Conservation (phyloP, 2,797 vertebrate genomes). For the Liasis olivaceus region DNA sequence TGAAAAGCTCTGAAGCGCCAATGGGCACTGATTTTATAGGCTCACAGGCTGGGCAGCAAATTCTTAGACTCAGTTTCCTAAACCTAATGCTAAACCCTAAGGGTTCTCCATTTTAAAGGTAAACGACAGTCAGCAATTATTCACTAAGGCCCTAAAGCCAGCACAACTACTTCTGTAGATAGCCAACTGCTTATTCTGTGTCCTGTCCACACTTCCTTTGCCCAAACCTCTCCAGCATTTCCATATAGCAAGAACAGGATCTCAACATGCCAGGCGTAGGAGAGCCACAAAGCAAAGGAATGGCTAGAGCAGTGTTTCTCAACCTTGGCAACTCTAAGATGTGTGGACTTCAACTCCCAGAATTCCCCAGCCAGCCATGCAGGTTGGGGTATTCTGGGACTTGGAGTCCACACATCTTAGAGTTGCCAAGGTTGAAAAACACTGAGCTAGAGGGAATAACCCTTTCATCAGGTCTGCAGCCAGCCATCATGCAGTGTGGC, state of each 20-base stretch:
- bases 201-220: background rate
- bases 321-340: too few species aligned
- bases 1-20: background rate
- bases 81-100: background rate
- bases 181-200: background rate
- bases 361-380: too few species aligned
- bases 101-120: background rate
- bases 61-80: background rate
- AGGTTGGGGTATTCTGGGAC: too few species aligned
- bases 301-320: background rate
- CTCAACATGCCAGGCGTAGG: background rate
- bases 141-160: background rate
- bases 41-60: background rate
- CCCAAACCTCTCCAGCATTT: background rate
- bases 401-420: too few species aligned
- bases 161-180: background rate
- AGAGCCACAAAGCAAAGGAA: background rate
- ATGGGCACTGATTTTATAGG: background rate
- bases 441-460: too few species aligned
- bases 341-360: too few species aligned
- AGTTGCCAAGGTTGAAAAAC: too few species aligned
- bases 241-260: too few species aligned
- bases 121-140: background rate
- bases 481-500: background rate
- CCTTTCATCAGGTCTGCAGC: background rate